Base-by-base conservation (phyloP, 35 echinoderm and acorn worm genomes). In the Antedon bifida region DNA sequence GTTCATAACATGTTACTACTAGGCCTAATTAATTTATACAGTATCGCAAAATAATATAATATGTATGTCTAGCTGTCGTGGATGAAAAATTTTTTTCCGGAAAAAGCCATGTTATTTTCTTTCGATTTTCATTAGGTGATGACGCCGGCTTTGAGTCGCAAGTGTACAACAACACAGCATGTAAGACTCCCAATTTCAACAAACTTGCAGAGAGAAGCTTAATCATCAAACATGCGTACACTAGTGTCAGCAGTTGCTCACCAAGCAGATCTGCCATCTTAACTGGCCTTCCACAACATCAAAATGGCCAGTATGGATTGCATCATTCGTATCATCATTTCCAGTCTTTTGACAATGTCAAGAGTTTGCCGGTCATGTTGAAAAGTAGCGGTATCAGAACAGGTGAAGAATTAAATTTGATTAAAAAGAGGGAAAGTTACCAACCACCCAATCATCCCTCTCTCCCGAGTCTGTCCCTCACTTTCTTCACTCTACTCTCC, bases 191-290 rank as follows among this genome's bases (percentile, higher is more conserved):
- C 35, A 86, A 96, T 77, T 44, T 96, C 83, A 77, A 89, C 32
- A 64, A 84, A 73, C 86, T 96, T 21, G 87, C 84, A 5, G 32
- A 87, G 36, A 80, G 87, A 45, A 91, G 93, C 55, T 84, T 91
- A 5, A 81, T 56, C 35, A 46, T 96, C 64, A 88, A 86, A 36
- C 87, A 91, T 85, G 93, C 83, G 0, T 96, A 89, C 76, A 96
- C 93, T 8, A 89, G 90, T 0, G 93, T 96, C 51, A 96, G 93
- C 38, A 96, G 93, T 45, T 96, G 93, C 76, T 96, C 93, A 30
- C 93, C 93, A 0, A 96, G 93, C 39, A 75, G 93, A 21, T 96
- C 93, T 35, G 89, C 90, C 81, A 91, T 96, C 80, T 76, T 96
- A 82, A 89, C 93, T 23, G 93, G 93, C 5, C 73, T 91, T 64